Evolutionary conservation across 2,113 vertebrate genomes (phyloP), one percentile per base, ranked within the genome.

Genomic region (Syrmaticus mikado): DNA sequence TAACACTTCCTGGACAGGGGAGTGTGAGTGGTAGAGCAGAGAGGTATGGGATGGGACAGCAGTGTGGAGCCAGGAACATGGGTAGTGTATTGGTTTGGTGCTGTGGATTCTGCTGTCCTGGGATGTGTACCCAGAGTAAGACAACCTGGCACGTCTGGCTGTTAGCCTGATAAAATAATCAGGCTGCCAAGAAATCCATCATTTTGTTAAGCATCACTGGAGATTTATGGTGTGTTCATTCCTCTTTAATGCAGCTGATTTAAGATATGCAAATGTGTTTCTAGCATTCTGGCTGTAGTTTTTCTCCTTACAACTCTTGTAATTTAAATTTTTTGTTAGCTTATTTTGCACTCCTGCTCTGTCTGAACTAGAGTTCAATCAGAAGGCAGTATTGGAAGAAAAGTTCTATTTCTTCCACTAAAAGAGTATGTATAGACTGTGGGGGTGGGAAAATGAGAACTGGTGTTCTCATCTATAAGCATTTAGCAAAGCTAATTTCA

Each of bases 401-500:
- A 30, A 53, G 15, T 15, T 53, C 17, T 11, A 21, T 43, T 62
- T 13, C 8, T 45, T 90, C 84, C 28, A 8, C 36, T 66, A 32
- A 30, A 73, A 76, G 32, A 4, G 3, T 45, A 27, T 61, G 32
- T 53, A 34, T 74, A 15, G 18, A 3, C 43, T 78, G 20, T 50
- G 80, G 50, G 38, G 67, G 83, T 65, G 22, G 64, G 45, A 91
- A 82, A 46, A 64, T 62, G 18, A 67, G 38, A 90, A 76, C 25
- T 68, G 17, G 66, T 82, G 6, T 41, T 41, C 25, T 91, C 18
- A 19, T 89, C 66, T 17, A 36, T 64, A 75, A 85, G 55, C 38
- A 60, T 71, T 91, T 57, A 85, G 45, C 36, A 52, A 28, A 87
- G 43, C 43, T 85, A 85, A 77, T 80, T 95, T 89, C 84, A 85